These are phyloP conservation scores for Corythornis cristatus DNA, from an alignment of 2,113 vertebrate genomes.

Conservation along the genomic window DNA sequence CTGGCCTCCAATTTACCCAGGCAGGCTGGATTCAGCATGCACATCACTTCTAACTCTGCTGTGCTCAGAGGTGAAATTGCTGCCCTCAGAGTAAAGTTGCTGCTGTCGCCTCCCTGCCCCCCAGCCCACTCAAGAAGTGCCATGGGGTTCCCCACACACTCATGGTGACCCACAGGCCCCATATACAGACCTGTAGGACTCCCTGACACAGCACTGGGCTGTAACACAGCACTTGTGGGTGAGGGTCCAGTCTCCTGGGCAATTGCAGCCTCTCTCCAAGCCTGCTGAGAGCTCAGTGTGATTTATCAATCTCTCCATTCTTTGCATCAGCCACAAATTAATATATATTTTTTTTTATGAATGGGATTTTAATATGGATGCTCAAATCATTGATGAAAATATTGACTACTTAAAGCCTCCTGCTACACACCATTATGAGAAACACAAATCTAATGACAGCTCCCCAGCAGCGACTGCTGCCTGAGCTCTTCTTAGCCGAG, in stretches of 20 bases:
- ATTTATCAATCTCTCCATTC: neutral
- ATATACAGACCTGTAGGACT: neutral
- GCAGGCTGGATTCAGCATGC: neutral
- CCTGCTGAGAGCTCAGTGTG: neutral
- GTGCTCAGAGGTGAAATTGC: neutral
- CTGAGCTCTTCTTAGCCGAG: neutral
- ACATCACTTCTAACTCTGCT: neutral
- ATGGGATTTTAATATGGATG: neutral
- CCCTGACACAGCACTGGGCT: neutral
- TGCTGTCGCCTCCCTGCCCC: neutral
- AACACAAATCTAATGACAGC: neutral
- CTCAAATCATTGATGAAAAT: neutral
- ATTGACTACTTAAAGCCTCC: constrained; percentile 8
- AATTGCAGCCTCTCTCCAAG: neutral
- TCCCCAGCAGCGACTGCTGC: neutral
- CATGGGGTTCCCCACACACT: rapidly evolving
- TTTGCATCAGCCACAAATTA: neutral
- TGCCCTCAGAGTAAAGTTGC: neutral
- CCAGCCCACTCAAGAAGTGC: neutral
- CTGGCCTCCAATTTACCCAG: too few species aligned
- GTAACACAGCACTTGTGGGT: neutral
- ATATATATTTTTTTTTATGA: neutral
- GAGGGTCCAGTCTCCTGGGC: neutral
- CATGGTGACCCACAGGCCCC: rapidly evolving
- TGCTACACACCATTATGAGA: neutral